Percentiles rank a stretch among this genome's conserved stretches.
These are phyloP conservation scores for Cardiocondyla obscurior DNA, from an alignment of 1,140 invertebrate species.

Conservation along the genomic window DNA sequence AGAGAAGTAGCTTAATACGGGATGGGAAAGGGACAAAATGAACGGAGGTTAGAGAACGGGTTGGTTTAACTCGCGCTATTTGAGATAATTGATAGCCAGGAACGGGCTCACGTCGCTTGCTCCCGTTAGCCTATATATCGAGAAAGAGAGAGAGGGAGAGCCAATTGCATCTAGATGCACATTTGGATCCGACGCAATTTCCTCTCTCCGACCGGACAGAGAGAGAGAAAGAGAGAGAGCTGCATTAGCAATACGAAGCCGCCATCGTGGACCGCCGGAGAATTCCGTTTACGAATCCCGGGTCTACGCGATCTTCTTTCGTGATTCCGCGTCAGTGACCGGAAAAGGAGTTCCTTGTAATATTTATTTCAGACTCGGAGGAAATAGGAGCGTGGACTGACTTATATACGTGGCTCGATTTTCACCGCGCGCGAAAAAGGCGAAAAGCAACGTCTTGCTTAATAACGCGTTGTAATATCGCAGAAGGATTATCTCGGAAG, in stretches of 20 bases:
- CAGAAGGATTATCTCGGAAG: slow-evolving; percentile 3
- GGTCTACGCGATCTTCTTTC: slow-evolving; percentile 59
- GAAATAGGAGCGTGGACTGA: background rate
- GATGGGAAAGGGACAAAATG: background rate
- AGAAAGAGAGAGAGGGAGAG: background rate
- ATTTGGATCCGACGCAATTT: slow-evolving; percentile 72
- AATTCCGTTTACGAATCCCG: slow-evolving; percentile 38
- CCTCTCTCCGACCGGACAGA: slow-evolving; percentile 70
- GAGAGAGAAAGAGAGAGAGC: slow-evolving; percentile 48
- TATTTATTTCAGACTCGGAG: slow-evolving; percentile 51
- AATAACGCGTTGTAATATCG: slow-evolving; percentile 32
- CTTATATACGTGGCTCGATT: background rate
- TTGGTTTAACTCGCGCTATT: slow-evolving; percentile 77
- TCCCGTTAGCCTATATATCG: slow-evolving; percentile 44
- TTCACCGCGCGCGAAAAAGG: background rate
- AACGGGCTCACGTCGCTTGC: slow-evolving; percentile 66
- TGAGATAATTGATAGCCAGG: slow-evolving; percentile 77
- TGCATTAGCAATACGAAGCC: slow-evolving; percentile 73
- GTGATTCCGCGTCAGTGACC: slow-evolving; percentile 51
- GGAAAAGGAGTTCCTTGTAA: slow-evolving; percentile 12
- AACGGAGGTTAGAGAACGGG: slow-evolving; percentile 73
- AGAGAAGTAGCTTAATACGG: slow-evolving; percentile 10
- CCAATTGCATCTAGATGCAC: slow-evolving; percentile 47
- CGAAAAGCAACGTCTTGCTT: slow-evolving; percentile 34
- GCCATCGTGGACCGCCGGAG: slow-evolving; percentile 11